Percentiles rank a stretch among this genome's conserved stretches.
Conservation (phyloP, 1,140 invertebrate species). For the Aphelinus atriplicis region DNA sequence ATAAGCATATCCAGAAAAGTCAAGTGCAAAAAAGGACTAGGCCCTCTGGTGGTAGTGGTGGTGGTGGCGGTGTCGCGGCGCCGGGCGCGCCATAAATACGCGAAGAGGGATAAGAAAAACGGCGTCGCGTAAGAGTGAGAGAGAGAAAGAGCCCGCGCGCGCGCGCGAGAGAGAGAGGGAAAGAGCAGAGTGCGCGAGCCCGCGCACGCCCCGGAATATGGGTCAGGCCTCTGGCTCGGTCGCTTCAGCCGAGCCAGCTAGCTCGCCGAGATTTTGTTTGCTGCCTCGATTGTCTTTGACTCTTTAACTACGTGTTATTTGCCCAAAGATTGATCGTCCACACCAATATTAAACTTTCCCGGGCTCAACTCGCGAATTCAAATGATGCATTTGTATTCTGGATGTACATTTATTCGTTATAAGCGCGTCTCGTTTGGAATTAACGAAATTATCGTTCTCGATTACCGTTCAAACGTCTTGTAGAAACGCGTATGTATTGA, state of each 20-base stretch:
- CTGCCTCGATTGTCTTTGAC: not conserved
- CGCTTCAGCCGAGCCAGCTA: not conserved
- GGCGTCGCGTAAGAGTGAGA: slow-evolving; percentile 26
- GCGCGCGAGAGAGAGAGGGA: not conserved
- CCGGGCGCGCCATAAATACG: slow-evolving; percentile 30
- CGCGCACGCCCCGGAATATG: slow-evolving; percentile 19
- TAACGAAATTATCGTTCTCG: too few relatives aligned
- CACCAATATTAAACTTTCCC: too few relatives aligned
- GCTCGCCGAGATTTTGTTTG: too few relatives aligned
- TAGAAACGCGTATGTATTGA: too few relatives aligned
- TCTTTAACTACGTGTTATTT: slow-evolving; percentile 31
- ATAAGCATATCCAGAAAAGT: slow-evolving; percentile 1
- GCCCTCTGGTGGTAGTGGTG: too few relatives aligned
- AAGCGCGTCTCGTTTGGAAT: too few relatives aligned
- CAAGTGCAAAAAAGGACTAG: slow-evolving; percentile 15
- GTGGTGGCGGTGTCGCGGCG: not conserved
- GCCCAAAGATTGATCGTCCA: too few relatives aligned
- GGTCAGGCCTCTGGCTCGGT: slow-evolving; percentile 25
- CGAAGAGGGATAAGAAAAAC: slow-evolving; percentile 29
- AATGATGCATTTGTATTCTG: too few relatives aligned
- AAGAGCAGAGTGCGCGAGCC: not conserved
- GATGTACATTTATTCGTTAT: too few relatives aligned
- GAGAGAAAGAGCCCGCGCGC: not conserved
- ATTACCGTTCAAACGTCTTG: too few relatives aligned
- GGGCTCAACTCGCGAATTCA: too few relatives aligned